A percentile compares a stretch with the other conserved stretches of the same genome.
These are phyloP conservation scores for Drepanosiphum platanoidis DNA, from an alignment of 2,888 invertebrate genomes.

Conservation along the genomic window DNA sequence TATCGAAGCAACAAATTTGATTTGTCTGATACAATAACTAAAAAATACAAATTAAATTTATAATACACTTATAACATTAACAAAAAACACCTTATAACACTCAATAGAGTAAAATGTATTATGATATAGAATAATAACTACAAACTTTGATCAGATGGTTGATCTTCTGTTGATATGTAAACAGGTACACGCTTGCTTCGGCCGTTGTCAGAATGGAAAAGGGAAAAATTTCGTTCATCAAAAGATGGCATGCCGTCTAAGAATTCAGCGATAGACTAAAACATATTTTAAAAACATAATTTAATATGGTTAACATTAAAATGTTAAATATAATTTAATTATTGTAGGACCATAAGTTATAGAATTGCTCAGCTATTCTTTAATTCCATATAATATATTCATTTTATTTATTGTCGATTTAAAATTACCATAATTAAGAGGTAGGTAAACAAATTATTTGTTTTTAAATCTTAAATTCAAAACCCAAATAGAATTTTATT, in stretches of 20 bases:
- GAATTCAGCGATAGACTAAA: constrained; percentile 87
- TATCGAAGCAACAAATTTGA: constrained; percentile 92
- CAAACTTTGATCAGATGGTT: constrained; percentile 91
- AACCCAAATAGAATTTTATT: too few species aligned
- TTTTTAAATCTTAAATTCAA: too few species aligned
- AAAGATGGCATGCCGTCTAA: constrained; percentile 90
- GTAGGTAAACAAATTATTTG: too few species aligned
- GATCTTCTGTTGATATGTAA: constrained; percentile 91
- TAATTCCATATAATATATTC: too few species aligned
- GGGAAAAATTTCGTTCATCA: constrained; percentile 89
- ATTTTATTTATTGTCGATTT: too few species aligned
- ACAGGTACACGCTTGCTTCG: constrained; percentile 88
- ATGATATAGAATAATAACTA: constrained; percentile 59
- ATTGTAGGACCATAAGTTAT: too few species aligned
- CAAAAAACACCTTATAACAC: too few species aligned
- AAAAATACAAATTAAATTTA: constrained; percentile 47
- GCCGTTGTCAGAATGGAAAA: constrained; percentile 87
- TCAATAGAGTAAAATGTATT: not conserved
- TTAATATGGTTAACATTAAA: too few species aligned
- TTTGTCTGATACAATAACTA: constrained; percentile 94
- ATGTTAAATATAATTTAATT: too few species aligned
- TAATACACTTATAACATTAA: not conserved
- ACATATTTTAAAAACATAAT: constrained; percentile 65
- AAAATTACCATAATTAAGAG: too few species aligned
- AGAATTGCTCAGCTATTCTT: too few species aligned